Conservation (phyloP, 1,140 invertebrate genomes). For the Globodera rostochiensis region DNA sequence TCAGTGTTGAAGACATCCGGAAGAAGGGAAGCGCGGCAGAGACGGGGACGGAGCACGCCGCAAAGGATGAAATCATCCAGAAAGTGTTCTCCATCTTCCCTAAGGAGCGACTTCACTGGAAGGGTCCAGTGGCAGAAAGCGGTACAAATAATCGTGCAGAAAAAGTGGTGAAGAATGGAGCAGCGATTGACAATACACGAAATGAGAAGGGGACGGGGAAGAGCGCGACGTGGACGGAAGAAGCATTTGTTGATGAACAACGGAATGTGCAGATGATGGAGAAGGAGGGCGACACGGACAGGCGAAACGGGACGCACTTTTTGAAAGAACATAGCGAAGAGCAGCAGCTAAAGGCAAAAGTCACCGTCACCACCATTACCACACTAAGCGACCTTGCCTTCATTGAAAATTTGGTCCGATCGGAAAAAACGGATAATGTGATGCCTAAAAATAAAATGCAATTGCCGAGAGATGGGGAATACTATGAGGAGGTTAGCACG, state of each 20-base stretch:
- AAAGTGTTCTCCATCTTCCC: slow-evolving; percentile 28
- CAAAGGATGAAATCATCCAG: slow-evolving; percentile 9
- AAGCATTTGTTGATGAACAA: background rate
- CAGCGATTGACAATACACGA: background rate
- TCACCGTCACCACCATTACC: background rate
- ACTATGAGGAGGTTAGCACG: slow-evolving; percentile 23
- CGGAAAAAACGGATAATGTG: background rate
- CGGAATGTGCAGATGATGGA: background rate
- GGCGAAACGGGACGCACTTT: background rate
- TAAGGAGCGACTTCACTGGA: slow-evolving; percentile 3
- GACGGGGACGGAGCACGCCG: too few relatives aligned
- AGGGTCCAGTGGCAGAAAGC: background rate
- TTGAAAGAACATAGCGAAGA: background rate
- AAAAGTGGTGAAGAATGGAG: background rate
- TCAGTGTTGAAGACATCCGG: background rate
- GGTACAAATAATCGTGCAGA: background rate
- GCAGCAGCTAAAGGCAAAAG: background rate
- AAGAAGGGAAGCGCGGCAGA: background rate
- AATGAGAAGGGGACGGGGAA: background rate
- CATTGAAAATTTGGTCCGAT: slow-evolving; percentile 17
- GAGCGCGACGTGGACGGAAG: background rate
- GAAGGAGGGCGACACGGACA: background rate
- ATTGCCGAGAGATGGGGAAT: slow-evolving; percentile 9
- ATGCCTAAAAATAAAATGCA: background rate
- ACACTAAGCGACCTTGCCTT: slow-evolving; percentile 10